Conservation (phyloP, 2,113 vertebrate genomes). For the Oreotrochilus melanogaster region DNA sequence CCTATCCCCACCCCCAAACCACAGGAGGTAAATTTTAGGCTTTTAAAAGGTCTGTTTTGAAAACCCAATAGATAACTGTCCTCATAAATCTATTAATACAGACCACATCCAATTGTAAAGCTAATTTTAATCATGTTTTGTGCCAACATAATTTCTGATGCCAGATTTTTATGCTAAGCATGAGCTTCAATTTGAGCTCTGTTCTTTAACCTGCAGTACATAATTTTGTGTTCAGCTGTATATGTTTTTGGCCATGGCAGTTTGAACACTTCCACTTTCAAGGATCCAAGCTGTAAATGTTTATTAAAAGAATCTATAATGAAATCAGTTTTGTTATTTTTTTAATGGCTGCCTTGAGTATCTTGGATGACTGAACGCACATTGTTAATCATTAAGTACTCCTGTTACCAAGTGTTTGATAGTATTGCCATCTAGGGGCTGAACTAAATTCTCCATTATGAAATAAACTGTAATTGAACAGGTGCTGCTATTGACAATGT, state of each 20-base stretch:
- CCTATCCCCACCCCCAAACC: not conserved
- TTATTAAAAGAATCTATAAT: conserved; percentile 91
- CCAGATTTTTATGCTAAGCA: conserved; percentile 66
- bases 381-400: conserved; percentile 85
- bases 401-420: conserved; percentile 84
- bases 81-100: conserved; percentile 62
- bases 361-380: conserved; percentile 78
- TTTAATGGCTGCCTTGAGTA: conserved; percentile 87
- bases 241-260: conserved; percentile 61
- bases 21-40: conserved; percentile 44
- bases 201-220: conserved; percentile 67
- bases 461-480: conserved; percentile 88
- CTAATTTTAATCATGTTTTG: conserved; percentile 64
- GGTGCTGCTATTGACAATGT: conserved; percentile 89
- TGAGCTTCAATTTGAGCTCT: conserved; percentile 46
- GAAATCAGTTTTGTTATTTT: conserved; percentile 91
- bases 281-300: conserved; percentile 85
- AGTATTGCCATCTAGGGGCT: conserved; percentile 94
- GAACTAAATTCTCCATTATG: conserved; percentile 79
- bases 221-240: conserved; percentile 55
- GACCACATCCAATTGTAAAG: conserved; percentile 61
- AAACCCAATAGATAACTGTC: conserved; percentile 62
- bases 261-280: conserved; percentile 82
- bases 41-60: conserved; percentile 69
- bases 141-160: conserved; percentile 56